These are phyloP conservation scores for Cheilosia scutellata DNA, from an alignment of 2,888 invertebrate species.

Conservation along the genomic window DNA sequence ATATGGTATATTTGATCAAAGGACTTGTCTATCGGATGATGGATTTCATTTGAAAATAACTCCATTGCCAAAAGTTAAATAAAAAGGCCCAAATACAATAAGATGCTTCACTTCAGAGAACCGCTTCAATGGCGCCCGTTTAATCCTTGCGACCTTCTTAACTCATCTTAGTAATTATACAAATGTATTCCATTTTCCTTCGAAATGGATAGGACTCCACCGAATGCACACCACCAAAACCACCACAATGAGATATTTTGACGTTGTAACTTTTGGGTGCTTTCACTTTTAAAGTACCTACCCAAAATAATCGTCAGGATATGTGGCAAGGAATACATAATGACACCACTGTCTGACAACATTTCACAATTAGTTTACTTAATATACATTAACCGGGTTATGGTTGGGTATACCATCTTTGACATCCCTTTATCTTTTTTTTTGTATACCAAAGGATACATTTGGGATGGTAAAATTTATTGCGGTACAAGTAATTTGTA, in stretches of 20 bases:
- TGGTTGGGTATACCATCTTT: not conserved
- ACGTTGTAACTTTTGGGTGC: slow-evolving; percentile 20
- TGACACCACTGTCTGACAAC: slow-evolving; percentile 15
- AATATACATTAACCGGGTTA: slow-evolving; percentile 50
- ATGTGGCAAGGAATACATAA: slow-evolving; percentile 46
- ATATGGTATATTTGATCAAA: not conserved
- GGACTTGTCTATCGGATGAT: slow-evolving; percentile 27
- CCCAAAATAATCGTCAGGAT: slow-evolving; percentile 23
- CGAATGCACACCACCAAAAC: too few species aligned
- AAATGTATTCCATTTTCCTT: slow-evolving; percentile 59
- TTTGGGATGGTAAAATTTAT: slow-evolving; percentile 29
- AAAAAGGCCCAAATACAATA: not conserved
- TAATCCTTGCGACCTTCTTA: too few species aligned
- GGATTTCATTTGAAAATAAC: not conserved
- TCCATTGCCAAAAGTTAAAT: not conserved
- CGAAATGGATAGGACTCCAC: not conserved
- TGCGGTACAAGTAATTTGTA: slow-evolving; percentile 66
- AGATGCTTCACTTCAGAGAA: too few species aligned
- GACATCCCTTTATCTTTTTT: not conserved
- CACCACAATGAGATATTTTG: not conserved
- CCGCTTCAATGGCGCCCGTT: not conserved
- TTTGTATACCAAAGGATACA: not conserved
- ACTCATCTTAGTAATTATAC: slow-evolving; percentile 40
- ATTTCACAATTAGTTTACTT: slow-evolving; percentile 63
- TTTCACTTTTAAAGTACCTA: slow-evolving; percentile 10